These are phyloP conservation scores for Diadegma fenestrale DNA, from an alignment of 2,888 invertebrate species.

Conservation along the genomic window DNA sequence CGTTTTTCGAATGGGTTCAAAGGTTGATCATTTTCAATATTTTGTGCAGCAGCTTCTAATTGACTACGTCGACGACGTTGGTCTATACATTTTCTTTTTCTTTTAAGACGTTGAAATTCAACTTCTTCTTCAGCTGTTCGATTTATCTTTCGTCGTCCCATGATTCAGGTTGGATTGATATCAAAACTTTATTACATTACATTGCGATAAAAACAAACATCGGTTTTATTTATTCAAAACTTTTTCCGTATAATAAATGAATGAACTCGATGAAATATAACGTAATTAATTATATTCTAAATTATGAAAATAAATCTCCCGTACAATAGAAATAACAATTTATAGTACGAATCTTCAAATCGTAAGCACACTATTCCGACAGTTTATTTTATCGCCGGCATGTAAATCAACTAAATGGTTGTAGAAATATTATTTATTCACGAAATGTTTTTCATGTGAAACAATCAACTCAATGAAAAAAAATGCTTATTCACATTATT, in stretches of 20 bases:
- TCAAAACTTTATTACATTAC: background rate
- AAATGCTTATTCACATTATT: no score
- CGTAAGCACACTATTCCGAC: background rate
- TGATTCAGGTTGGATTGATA: background rate
- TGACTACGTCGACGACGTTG: conserved; percentile 1
- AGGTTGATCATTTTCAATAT: background rate
- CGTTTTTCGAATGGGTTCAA: background rate
- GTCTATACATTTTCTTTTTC: background rate
- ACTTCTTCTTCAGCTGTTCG: background rate
- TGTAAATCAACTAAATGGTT: no score
- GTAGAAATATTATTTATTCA: no score
- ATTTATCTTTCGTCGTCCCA: conserved; percentile 1
- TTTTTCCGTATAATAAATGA: background rate
- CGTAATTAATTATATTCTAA: background rate
- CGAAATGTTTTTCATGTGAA: no score
- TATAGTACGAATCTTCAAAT: conserved; percentile 2
- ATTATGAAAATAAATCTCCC: background rate
- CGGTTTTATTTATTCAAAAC: background rate
- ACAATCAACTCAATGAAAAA: no score
- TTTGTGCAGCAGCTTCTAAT: background rate
- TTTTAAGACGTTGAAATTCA: background rate
- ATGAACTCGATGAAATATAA: background rate
- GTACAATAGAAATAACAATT: background rate
- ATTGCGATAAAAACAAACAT: background rate
- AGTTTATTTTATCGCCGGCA: no score